Conservation (phyloP, 2,113 vertebrate species). For the Toxotes jaculatrix region DNA sequence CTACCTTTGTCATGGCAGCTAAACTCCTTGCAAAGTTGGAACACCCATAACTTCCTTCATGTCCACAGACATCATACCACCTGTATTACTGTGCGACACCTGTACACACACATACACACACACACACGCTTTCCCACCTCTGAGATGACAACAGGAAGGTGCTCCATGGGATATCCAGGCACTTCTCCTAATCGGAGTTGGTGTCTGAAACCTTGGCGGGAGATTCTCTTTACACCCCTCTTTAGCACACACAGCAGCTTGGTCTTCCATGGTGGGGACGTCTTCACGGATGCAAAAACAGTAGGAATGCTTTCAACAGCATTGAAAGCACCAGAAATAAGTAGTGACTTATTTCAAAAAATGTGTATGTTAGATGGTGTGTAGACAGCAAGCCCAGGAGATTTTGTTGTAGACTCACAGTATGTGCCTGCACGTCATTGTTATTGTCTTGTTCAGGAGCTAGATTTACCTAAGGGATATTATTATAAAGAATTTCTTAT, state of each 20-base stretch:
- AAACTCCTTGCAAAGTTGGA: background rate
- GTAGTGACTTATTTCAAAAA: conserved; percentile 84
- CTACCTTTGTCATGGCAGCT: background rate
- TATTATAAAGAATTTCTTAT: background rate
- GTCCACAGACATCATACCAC: background rate
- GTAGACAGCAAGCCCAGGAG: conserved; percentile 6
- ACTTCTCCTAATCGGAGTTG: conserved; percentile 79
- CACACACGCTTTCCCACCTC: conserved; percentile 73
- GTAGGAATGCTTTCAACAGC: conserved; percentile 82
- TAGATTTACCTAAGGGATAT: conserved; percentile 6
- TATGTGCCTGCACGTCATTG: background rate
- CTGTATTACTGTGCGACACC: background rate
- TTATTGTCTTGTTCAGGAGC: background rate
- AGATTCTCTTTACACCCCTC: conserved; percentile 69
- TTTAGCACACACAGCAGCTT: conserved; percentile 83
- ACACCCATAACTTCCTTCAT: background rate
- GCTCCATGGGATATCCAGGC: conserved; percentile 82
- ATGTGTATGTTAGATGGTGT: conserved; percentile 58
- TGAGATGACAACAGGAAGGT: conserved; percentile 82
- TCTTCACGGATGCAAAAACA: conserved; percentile 78
- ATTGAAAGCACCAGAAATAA: conserved; percentile 86
- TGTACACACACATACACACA: background rate
- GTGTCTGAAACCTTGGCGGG: conserved; percentile 68
- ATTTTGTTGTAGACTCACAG: background rate
- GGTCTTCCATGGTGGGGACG: conserved; percentile 77